Evolutionary conservation across 2,888 invertebrate species (phyloP).

Genomic region (Odontomyia ornata): DNA sequence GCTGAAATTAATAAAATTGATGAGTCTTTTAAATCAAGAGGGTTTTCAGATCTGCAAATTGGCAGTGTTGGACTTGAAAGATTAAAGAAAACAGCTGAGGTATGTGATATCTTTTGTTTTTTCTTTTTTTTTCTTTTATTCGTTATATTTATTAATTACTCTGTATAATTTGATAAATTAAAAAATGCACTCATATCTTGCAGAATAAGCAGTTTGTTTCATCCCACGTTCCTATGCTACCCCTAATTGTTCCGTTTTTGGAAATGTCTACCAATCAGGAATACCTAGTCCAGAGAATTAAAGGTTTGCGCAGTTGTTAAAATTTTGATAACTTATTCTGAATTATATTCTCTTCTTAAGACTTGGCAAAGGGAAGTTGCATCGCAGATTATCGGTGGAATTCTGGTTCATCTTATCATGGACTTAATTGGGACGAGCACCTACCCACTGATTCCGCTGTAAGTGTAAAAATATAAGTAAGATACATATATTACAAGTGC

Average conservation of each 20-base stretch:
- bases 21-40: conserved; percentile 74
- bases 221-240: conserved; percentile 61
- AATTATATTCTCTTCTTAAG: conserved; percentile 58
- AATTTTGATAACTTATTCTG: not conserved
- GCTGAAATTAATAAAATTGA: conserved; percentile 79
- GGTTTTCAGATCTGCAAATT: conserved; percentile 72
- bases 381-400: conserved; percentile 91
- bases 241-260: conserved; percentile 78
- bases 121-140: too few species aligned
- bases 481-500: conserved; percentile 31
- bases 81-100: conserved; percentile 75
- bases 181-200: too few species aligned
- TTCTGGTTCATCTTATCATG: conserved; percentile 77
- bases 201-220: conserved; percentile 62
- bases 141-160: not conserved
- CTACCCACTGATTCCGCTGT: conserved; percentile 89
- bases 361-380: conserved; percentile 83
- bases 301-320: conserved; percentile 60
- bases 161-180: too few species aligned
- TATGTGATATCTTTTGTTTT: conserved; percentile 59
- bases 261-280: conserved; percentile 85
- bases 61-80: conserved; percentile 78
- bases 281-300: conserved; percentile 82
- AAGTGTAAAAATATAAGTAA: conserved; percentile 53
- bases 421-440: conserved; percentile 81